Evolutionary conservation across 1,140 invertebrate species (phyloP).

Genomic region (Cylas formicarius): DNA sequence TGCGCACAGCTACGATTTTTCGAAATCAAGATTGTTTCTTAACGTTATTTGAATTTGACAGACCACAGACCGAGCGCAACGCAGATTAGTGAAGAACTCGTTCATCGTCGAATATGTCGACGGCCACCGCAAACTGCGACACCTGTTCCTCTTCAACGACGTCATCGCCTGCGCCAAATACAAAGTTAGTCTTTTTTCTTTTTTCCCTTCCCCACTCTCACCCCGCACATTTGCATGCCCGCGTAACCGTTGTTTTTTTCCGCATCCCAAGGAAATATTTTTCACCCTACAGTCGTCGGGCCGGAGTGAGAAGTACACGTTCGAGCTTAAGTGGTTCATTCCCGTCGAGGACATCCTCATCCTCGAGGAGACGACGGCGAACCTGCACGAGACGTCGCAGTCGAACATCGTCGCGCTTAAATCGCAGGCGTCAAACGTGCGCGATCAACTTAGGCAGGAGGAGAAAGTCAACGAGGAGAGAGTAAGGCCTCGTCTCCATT

Average conservation of each 20-base stretch:
- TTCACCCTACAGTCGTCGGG: slow-evolving; percentile 65
- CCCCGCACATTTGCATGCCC: too few species aligned
- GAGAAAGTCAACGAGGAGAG: slow-evolving; percentile 57
- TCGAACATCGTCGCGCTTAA: slow-evolving; percentile 78
- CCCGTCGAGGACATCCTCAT: slow-evolving; percentile 69
- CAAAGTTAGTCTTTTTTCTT: slow-evolving; percentile 50
- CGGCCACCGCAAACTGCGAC: slow-evolving; percentile 80
- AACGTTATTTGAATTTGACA: slow-evolving; percentile 41
- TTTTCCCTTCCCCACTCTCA: not conserved
- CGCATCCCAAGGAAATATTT: too few species aligned
- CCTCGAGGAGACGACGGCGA: slow-evolving; percentile 60
- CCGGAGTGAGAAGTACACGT: slow-evolving; percentile 75
- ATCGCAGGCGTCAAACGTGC: slow-evolving; percentile 76
- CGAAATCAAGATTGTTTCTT: too few species aligned
- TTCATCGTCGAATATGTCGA: slow-evolving; percentile 88
- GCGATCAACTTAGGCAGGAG: slow-evolving; percentile 75
- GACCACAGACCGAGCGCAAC: slow-evolving; percentile 70
- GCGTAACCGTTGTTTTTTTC: not conserved
- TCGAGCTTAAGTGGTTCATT: slow-evolving; percentile 89
- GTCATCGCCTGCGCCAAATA: slow-evolving; percentile 93
- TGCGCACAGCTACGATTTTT: too few species aligned
- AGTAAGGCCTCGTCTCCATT: slow-evolving; percentile 38
- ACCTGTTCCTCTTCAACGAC: slow-evolving; percentile 92
- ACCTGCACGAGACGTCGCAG: slow-evolving; percentile 64
- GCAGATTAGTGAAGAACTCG: slow-evolving; percentile 87